phyloP scores from a whole-genome alignment of 2,888 invertebrate genomes.

The Craniophora ligustri region DNA sequence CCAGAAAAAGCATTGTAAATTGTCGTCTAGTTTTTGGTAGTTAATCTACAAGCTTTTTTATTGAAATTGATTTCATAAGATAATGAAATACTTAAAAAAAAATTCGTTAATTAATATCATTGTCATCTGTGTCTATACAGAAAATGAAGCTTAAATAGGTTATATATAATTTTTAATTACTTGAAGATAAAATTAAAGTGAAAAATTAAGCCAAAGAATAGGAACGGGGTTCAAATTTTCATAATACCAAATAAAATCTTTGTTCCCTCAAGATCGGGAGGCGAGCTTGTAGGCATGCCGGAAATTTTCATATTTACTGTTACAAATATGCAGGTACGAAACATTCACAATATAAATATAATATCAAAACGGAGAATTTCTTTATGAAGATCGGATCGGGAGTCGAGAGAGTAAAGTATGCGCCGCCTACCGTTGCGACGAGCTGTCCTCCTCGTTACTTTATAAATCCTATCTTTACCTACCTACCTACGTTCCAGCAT shows the following conservation, averaged over 20 bases:
- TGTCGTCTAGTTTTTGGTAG: neutral
- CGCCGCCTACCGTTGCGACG: constrained; percentile 71
- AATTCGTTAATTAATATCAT: constrained; percentile 11
- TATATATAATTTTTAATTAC: constrained; percentile 12
- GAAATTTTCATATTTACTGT: constrained; percentile 89
- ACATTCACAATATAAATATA: constrained; percentile 88
- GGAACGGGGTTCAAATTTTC: constrained; percentile 74
- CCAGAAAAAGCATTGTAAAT: constrained; percentile 30
- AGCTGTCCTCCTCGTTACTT: constrained; percentile 69
- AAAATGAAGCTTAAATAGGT: neutral
- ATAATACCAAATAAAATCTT: constrained; percentile 79
- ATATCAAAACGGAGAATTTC: constrained; percentile 89
- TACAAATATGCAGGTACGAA: constrained; percentile 89
- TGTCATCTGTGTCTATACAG: constrained; percentile 1
- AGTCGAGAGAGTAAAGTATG: constrained; percentile 85
- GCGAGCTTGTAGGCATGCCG: constrained; percentile 83
- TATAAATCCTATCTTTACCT: constrained; percentile 66
- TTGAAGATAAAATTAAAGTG: constrained; percentile 46
- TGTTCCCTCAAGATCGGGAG: constrained; percentile 79
- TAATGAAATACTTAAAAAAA: too few relatives aligned
- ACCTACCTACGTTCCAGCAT: constrained; percentile 44
- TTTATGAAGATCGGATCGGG: constrained; percentile 88
- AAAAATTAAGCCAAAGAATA: constrained; percentile 53
- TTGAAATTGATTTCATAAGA: too few relatives aligned
- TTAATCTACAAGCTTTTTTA: too few relatives aligned